phyloP scores from a whole-genome alignment of 2,888 invertebrate genomes.

The Rhingia rostrata region DNA sequence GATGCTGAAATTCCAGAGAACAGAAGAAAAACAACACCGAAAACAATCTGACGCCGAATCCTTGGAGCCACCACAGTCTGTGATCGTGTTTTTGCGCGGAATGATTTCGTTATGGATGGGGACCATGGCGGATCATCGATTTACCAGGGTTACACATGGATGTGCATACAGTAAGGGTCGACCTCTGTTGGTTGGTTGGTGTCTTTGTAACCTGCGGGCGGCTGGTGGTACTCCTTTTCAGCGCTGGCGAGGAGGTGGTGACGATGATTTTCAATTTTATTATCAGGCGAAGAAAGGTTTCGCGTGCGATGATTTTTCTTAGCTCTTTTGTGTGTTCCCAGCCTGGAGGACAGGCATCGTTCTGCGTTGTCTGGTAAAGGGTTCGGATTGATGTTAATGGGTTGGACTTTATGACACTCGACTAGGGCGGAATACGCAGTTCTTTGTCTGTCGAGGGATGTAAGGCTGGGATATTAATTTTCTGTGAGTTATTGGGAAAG shows the following conservation, averaged over 20 bases:
- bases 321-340: background rate
- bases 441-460: constrained; percentile 5
- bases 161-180: constrained; percentile 62
- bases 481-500: constrained; percentile 17
- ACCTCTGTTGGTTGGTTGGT: constrained; percentile 52
- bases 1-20: constrained; percentile 60
- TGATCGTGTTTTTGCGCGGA: constrained; percentile 54
- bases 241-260: constrained; percentile 44
- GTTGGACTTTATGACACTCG: constrained; percentile 54
- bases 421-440: constrained; percentile 19
- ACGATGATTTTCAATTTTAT: constrained; percentile 61
- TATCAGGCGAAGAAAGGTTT: constrained; percentile 44
- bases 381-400: constrained; percentile 59
- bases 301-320: background rate
- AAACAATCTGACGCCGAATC: background rate
- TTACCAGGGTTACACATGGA: constrained; percentile 50
- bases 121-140: constrained; percentile 67
- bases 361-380: background rate
- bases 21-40: constrained; percentile 15
- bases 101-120: constrained; percentile 71
- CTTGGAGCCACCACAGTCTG: constrained; percentile 14
- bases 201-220: constrained; percentile 60
- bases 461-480: constrained; percentile 5
- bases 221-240: constrained; percentile 16
- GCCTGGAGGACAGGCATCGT: constrained; percentile 32